Conservation (phyloP, 2,888 invertebrate species). For the Pollenia angustigena region DNA sequence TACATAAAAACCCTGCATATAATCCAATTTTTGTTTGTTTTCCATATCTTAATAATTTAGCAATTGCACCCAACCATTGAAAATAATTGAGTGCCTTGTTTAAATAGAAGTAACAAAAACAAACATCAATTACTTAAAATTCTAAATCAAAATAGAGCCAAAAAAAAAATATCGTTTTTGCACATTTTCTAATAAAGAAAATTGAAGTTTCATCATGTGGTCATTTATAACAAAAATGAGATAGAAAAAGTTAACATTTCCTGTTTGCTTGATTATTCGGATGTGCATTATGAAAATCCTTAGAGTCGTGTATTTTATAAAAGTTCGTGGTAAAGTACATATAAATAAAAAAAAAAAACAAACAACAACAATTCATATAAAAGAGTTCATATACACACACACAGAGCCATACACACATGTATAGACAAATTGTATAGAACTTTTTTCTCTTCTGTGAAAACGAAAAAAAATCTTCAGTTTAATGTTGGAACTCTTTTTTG, state of each 20-base stretch:
- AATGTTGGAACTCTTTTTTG: not conserved
- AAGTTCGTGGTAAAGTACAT: too few relatives aligned
- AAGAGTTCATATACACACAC: not conserved
- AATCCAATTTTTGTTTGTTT: too few relatives aligned
- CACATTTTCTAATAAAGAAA: conserved; percentile 79
- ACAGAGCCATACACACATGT: not conserved
- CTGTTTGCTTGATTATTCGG: conserved; percentile 62
- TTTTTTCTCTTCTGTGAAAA: not conserved
- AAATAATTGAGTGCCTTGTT: conserved; percentile 2
- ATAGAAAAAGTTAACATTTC: conserved; percentile 63
- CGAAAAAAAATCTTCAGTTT: conserved; percentile 24
- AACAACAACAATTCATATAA: too few relatives aligned
- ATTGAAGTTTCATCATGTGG: conserved; percentile 83
- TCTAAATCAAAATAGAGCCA: not conserved
- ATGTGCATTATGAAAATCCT: conserved; percentile 65
- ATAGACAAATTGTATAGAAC: conserved; percentile 28
- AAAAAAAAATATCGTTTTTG: not conserved
- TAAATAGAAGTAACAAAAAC: conserved; percentile 12
- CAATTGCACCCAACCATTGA: too few relatives aligned
- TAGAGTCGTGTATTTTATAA: conserved; percentile 2
- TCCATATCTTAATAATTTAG: too few relatives aligned
- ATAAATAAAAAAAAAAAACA: too few relatives aligned
- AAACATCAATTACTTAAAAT: conserved; percentile 69
- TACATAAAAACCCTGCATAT: too few relatives aligned
- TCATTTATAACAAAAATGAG: conserved; percentile 73